These are phyloP conservation scores for Xenops minutus DNA, from an alignment of 2,797 vertebrate species.

Conservation along the genomic window DNA sequence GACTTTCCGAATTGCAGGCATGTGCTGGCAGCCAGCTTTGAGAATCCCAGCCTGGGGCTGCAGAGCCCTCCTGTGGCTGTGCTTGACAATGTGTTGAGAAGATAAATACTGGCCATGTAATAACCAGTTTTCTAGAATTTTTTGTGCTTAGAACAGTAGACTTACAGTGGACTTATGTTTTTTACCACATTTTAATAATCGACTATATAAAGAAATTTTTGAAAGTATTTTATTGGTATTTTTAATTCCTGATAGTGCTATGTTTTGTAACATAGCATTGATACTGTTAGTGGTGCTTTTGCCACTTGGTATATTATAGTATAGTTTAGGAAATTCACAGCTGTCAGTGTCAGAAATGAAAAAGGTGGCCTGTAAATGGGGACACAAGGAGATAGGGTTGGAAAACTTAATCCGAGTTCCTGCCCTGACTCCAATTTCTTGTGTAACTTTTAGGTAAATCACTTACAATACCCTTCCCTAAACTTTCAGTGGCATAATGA, in stretches of 20 bases:
- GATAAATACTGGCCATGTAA: not conserved
- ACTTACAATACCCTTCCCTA: not conserved
- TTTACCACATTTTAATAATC: not conserved
- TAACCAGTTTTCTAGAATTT: not conserved
- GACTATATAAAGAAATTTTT: not conserved
- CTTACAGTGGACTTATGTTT: not conserved
- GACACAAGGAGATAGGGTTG: not conserved
- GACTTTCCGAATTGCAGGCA: not conserved
- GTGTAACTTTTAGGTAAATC: not conserved
- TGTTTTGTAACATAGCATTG: not conserved
- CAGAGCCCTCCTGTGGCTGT: slow-evolving; percentile 57
- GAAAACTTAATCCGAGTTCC: not conserved
- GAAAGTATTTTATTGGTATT: not conserved
- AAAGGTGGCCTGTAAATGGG: not conserved
- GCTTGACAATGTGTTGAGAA: not conserved
- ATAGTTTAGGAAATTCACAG: not conserved
- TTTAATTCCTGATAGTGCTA: not conserved
- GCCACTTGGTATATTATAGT: not conserved
- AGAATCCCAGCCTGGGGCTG: not conserved
- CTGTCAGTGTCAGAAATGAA: not conserved
- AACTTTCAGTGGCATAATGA: not conserved
- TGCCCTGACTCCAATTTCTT: not conserved
- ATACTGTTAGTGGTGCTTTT: not conserved
- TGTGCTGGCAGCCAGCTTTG: not conserved
- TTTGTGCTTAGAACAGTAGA: not conserved